These are phyloP conservation scores for Machimus atricapillus DNA, from an alignment of 2,888 invertebrate genomes.

Conservation along the genomic window DNA sequence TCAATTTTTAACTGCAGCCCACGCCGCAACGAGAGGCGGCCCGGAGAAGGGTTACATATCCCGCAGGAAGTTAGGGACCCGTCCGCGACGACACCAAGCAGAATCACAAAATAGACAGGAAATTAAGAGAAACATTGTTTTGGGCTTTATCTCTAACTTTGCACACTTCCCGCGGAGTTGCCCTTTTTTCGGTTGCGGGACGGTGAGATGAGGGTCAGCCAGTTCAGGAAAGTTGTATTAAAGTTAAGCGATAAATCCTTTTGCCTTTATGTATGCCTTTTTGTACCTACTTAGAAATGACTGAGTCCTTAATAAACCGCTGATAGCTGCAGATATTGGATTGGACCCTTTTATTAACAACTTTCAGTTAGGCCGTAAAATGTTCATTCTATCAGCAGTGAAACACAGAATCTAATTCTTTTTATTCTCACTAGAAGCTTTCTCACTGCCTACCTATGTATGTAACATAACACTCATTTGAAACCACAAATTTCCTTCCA, in stretches of 20 bases:
- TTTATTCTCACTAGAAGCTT: background rate
- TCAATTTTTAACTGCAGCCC: background rate
- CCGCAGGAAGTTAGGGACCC: slow-evolving; percentile 6
- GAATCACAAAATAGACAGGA: slow-evolving; percentile 11
- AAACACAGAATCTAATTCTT: background rate
- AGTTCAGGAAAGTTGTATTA: background rate
- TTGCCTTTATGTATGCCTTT: background rate
- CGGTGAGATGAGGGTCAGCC: background rate
- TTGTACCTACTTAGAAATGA: background rate
- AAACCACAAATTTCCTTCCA: too few relatives aligned
- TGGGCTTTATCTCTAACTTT: background rate
- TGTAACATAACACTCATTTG: too few relatives aligned
- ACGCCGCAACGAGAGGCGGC: background rate
- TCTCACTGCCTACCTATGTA: too few relatives aligned
- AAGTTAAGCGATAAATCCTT: background rate
- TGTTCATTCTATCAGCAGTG: background rate
- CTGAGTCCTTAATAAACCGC: background rate
- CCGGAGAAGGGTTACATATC: background rate
- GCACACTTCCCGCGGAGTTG: background rate
- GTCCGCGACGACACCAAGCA: background rate
- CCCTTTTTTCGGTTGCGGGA: background rate
- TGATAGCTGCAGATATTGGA: background rate
- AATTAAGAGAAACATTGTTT: slow-evolving; percentile 27
- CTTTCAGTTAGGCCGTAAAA: background rate
- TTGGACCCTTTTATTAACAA: background rate